These are phyloP conservation scores for Dione vanillae DNA, from an alignment of 2,888 invertebrate species.

Conservation along the genomic window DNA sequence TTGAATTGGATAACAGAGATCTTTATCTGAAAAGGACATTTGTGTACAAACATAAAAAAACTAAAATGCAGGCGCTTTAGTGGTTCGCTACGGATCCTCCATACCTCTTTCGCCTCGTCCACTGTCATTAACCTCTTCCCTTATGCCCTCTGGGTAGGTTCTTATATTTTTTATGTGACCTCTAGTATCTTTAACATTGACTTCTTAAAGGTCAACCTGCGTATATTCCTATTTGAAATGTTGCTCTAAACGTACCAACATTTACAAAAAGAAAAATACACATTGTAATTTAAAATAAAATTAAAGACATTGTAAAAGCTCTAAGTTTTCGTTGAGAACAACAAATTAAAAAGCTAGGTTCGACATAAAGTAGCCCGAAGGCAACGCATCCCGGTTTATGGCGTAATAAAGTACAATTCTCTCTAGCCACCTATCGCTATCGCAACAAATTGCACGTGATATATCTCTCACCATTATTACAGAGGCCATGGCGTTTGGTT, in stretches of 20 bases:
- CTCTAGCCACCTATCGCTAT: slow-evolving; percentile 70
- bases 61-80: too few relatives aligned
- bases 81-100: too few relatives aligned
- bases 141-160: too few relatives aligned
- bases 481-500: slow-evolving; percentile 46
- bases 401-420: slow-evolving; percentile 74
- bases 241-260: background rate
- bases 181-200: too few relatives aligned
- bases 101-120: too few relatives aligned
- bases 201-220: too few relatives aligned
- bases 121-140: too few relatives aligned
- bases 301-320: background rate
- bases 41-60: too few relatives aligned
- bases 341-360: slow-evolving; percentile 39
- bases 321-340: slow-evolving; percentile 1
- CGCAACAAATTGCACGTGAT: slow-evolving; percentile 81
- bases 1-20: too few relatives aligned
- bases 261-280: background rate
- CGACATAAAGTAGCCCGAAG: slow-evolving; percentile 39
- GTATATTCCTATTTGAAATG: too few relatives aligned
- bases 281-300: background rate
- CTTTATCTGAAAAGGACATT: too few relatives aligned
- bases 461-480: slow-evolving; percentile 66
- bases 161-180: too few relatives aligned
- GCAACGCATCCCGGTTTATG: slow-evolving; percentile 61